Percentiles rank a stretch among this genome's conserved stretches.
These are phyloP conservation scores for Hypolimnas misippus DNA, from an alignment of 2,888 invertebrate species.

Conservation along the genomic window DNA sequence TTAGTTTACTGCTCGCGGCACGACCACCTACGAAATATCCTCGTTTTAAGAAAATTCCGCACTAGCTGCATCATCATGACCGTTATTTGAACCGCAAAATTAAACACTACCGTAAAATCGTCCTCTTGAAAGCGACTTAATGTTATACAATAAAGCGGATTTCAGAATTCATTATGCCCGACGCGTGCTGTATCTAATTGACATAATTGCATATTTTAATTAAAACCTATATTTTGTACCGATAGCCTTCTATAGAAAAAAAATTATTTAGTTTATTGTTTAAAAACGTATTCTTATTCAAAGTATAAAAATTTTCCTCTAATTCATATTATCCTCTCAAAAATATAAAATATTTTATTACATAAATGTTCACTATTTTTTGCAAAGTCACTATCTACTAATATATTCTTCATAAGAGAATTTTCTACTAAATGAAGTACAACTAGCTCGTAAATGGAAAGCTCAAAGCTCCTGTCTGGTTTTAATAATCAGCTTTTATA, in stretches of 20 bases:
- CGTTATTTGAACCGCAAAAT: constrained; percentile 57
- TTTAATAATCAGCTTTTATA: constrained; percentile 58
- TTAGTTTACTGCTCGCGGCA: constrained; percentile 42
- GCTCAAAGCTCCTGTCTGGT: constrained; percentile 63
- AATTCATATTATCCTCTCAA: too few relatives aligned
- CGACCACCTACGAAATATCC: constrained; percentile 60
- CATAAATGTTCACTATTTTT: background rate
- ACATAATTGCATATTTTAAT: constrained; percentile 74
- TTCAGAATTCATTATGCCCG: constrained; percentile 47
- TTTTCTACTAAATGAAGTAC: constrained; percentile 21
- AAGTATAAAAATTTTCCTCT: too few relatives aligned
- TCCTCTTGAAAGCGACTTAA: constrained; percentile 20
- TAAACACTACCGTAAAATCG: constrained; percentile 33
- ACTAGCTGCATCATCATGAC: constrained; percentile 63
- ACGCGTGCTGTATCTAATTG: constrained; percentile 72
- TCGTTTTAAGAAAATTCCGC: constrained; percentile 56
- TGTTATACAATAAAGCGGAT: constrained; percentile 41
- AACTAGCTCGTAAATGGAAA: constrained; percentile 60
- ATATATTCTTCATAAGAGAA: background rate
- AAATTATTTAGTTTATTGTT: too few relatives aligned
- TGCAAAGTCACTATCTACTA: background rate
- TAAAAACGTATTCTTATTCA: too few relatives aligned
- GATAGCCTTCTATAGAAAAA: constrained; percentile 2
- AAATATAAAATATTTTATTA: too few relatives aligned
- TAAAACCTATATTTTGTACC: constrained; percentile 30